A percentile compares a stretch with the other conserved stretches of the same genome.
These are phyloP conservation scores for rat (Rattus norvegicus) DNA, from an alignment of 2,113 vertebrate species.

Conservation along the genomic window DNA sequence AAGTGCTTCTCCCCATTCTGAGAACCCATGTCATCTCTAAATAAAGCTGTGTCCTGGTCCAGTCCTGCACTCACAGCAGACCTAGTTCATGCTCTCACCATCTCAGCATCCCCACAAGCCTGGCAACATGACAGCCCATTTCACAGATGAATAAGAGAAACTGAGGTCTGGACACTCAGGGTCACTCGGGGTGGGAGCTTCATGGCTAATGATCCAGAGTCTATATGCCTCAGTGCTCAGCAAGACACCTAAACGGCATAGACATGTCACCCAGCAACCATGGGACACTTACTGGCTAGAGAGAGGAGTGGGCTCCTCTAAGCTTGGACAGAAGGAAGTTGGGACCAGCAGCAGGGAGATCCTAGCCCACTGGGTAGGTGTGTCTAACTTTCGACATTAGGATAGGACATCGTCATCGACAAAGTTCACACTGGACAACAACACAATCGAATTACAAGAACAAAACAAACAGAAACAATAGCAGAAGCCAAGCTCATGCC, in stretches of 20 bases:
- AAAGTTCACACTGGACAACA: neutral
- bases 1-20: neutral
- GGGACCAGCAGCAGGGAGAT: neutral
- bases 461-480: neutral
- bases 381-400: neutral
- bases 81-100: neutral
- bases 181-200: neutral
- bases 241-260: neutral
- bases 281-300: neutral
- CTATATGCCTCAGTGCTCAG: neutral
- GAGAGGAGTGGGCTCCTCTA: too few species aligned
- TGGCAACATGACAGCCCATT: rapidly evolving
- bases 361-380: too few species aligned
- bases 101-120: neutral
- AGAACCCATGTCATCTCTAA: neutral
- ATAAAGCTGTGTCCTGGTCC: rapidly evolving
- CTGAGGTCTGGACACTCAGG: neutral
- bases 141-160: neutral
- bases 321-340: neutral
- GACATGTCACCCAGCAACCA: neutral
- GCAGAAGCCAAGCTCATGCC: neutral
- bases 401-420: neutral
- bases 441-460: neutral
- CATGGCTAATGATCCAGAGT: rapidly evolving
- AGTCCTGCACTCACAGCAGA: rapidly evolving